Evolutionary conservation across 2,888 invertebrate genomes (phyloP).

Genomic region (Gasteruption jaculator): DNA sequence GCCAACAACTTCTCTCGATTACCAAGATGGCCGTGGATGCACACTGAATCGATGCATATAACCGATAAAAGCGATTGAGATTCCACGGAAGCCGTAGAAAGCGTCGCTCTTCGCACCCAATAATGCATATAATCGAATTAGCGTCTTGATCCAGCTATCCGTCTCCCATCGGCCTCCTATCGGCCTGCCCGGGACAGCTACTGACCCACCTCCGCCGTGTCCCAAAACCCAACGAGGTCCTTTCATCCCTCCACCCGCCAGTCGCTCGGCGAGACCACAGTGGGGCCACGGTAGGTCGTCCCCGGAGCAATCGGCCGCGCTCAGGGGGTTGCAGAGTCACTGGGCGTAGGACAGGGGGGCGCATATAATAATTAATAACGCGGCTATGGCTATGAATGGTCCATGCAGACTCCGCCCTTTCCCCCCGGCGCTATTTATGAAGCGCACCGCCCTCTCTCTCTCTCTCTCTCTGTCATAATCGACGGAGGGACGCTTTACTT

Average conservation of each 20-base stretch:
- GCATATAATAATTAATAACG: conserved; percentile 52
- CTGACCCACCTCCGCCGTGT: no score
- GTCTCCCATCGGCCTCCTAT: conserved; percentile 14
- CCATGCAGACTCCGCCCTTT: conserved; percentile 44
- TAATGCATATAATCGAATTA: conserved; percentile 34
- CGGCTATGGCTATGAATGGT: conserved; percentile 49
- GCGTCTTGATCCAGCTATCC: conserved; percentile 13
- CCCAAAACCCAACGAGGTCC: no score
- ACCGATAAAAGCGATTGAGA: no score
- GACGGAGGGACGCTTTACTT: no score
- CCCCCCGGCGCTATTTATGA: conserved; percentile 51
- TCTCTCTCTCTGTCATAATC: conserved; percentile 51
- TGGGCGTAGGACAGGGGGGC: no score
- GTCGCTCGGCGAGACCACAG: conserved; percentile 3
- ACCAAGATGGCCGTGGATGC: no score
- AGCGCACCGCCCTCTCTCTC: conserved; percentile 50
- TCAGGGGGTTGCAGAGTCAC: conserved; percentile 2
- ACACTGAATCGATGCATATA: no score
- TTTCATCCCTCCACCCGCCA: background rate
- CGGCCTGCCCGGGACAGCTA: conserved; percentile 12
- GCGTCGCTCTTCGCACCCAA: conserved; percentile 25
- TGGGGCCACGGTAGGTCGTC: background rate
- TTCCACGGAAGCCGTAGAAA: conserved; percentile 31
- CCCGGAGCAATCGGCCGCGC: background rate
- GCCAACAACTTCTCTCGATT: no score